Base-by-base conservation (phyloP, 2,888 invertebrate species). In the Coleophora deauratella region DNA sequence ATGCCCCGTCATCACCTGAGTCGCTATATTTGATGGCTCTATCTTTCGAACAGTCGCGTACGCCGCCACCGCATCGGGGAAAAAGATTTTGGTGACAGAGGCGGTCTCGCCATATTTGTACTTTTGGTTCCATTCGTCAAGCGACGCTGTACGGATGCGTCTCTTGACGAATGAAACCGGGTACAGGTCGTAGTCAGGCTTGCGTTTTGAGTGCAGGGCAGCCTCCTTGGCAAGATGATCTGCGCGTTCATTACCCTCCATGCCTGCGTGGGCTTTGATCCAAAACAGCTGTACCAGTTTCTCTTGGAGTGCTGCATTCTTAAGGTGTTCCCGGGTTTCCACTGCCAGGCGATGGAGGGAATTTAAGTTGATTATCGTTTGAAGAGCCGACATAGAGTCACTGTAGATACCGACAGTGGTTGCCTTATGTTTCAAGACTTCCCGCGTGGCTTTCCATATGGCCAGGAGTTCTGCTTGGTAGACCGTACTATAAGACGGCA, bases 401-500 rank as follows among this genome's bases (percentile, higher is more conserved):
- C n/a, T n/a, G n/a, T n/a, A n/a, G n/a, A 40, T 34, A 35, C 35
- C 35, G 35, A 35, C 35, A 35, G 34, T 35, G 40, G 40, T 40
- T 40, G 35, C 35, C 35, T 40, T 40, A 40, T 34, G 40, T 40
- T 40, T 37, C 30, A 40, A 36, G 40, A n/a, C n/a, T n/a, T n/a
- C n/a, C n/a, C n/a, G n/a, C n/a, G n/a, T n/a, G n/a, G n/a, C n/a
- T n/a, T n/a, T n/a, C n/a, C n/a, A n/a, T n/a, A n/a, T n/a, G n/a
- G n/a, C n/a, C n/a, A n/a, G 36, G 33, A 41, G 41, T 36, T 41
- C 36, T 36, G 41, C 36, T 36, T 41, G 36, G 41, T 36, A 36
- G 36, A 41, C 36, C 33, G 36, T 41, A 36, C 36, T 33, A 36
- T 41, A 41, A 33, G 41, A 33, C 36, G 41, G 36, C 36, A 36